phyloP scores from a whole-genome alignment of 2,113 vertebrate genomes.

The Platichthys flesus region DNA sequence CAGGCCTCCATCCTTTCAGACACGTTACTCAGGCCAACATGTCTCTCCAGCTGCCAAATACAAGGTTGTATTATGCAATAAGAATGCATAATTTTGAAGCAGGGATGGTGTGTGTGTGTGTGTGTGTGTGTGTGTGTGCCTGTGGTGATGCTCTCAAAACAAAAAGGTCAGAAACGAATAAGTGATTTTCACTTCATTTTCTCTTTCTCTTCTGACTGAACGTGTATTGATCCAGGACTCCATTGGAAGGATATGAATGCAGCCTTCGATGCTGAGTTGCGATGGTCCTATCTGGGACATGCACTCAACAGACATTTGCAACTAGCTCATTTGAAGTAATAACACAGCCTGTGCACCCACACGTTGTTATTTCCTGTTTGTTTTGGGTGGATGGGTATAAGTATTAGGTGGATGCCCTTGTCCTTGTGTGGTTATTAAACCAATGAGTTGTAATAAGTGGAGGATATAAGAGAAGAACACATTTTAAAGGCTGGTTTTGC shows the following conservation, averaged over 20 bases:
- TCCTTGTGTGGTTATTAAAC: not conserved
- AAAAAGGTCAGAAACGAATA: slow-evolving; percentile 32
- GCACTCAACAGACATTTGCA: slow-evolving; percentile 2
- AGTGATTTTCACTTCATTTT: slow-evolving; percentile 11
- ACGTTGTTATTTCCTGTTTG: slow-evolving; percentile 31
- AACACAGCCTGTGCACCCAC: slow-evolving; percentile 9
- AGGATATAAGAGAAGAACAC: not conserved
- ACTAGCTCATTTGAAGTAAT: slow-evolving; percentile 21
- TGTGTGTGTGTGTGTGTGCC: not conserved
- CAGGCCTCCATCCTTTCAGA: slow-evolving; percentile 30
- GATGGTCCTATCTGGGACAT: not conserved
- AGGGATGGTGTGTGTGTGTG: not conserved
- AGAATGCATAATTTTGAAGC: slow-evolving; percentile 1
- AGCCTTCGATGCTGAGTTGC: slow-evolving; percentile 2
- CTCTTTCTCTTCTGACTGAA: slow-evolving; percentile 15
- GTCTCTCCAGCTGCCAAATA: not conserved
- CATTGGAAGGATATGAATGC: not conserved
- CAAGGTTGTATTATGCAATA: slow-evolving; percentile 17
- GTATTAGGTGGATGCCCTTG: not conserved
- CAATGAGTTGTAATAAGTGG: slow-evolving; percentile 9
- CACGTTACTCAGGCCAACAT: not conserved
- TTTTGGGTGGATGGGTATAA: slow-evolving; percentile 15
- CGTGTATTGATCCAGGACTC: slow-evolving; percentile 10
- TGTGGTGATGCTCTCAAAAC: slow-evolving; percentile 21
- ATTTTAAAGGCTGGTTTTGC: not conserved